Percentiles rank a stretch among this genome's conserved stretches.
Conservation (phyloP, 2,888 invertebrate species). For the Craniophora ligustri region DNA sequence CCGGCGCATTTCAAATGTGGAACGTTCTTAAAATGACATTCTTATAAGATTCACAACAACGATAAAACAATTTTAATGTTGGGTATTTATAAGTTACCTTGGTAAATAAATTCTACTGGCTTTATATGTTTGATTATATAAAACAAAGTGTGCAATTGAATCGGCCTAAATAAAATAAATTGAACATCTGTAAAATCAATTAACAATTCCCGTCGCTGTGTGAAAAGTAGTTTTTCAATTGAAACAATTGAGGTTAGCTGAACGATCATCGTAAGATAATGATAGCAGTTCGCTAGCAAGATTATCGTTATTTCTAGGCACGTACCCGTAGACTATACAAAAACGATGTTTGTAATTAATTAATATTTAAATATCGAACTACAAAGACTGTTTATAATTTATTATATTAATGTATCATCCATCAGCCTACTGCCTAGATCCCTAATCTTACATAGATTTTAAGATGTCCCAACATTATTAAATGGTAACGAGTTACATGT, state of each 20-base stretch:
- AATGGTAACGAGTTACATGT: constrained; percentile 56
- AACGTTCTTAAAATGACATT: constrained; percentile 21
- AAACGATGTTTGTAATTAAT: too few relatives aligned
- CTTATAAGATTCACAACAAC: constrained; percentile 7
- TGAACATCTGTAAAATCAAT: constrained; percentile 77
- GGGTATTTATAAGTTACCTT: background rate
- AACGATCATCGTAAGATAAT: constrained; percentile 48
- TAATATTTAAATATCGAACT: too few relatives aligned
- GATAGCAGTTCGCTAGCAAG: too few relatives aligned
- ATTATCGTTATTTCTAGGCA: background rate
- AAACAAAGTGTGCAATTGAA: constrained; percentile 40
- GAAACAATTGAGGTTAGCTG: constrained; percentile 85
- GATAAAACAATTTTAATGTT: constrained; percentile 12
- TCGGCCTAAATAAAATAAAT: constrained; percentile 68
- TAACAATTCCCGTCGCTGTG: constrained; percentile 72
- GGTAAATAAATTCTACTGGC: background rate
- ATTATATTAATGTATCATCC: background rate
- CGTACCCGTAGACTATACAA: background rate
- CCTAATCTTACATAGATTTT: background rate
- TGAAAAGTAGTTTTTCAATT: constrained; percentile 83
- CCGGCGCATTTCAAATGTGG: constrained; percentile 29
- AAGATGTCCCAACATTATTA: constrained; percentile 1
- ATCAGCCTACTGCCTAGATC: background rate
- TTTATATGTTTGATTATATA: constrained; percentile 11
- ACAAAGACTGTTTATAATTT: too few relatives aligned